Percentiles rank a stretch among this genome's conserved stretches.
Conservation (phyloP, 2,797 vertebrate species). For the Peromyscus nudipes region DNA sequence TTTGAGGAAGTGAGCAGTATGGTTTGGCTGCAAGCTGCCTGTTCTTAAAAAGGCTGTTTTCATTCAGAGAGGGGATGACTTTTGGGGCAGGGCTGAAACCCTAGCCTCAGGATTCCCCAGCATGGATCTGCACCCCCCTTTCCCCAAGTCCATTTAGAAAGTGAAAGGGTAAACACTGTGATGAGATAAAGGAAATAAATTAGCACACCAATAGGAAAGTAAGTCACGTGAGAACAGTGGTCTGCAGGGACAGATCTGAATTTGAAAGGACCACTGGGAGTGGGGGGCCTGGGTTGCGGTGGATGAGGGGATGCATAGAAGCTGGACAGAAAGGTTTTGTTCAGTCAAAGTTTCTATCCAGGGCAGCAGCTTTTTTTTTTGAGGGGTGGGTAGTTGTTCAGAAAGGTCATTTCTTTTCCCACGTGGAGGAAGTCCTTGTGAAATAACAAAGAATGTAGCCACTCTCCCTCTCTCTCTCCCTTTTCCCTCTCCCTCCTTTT, state of each 20-base stretch:
- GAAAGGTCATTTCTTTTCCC: neutral
- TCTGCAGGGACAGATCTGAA: constrained; percentile 6
- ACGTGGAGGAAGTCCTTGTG: neutral
- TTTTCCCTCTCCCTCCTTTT: neutral
- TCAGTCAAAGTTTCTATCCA: neutral
- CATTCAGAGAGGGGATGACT: neutral
- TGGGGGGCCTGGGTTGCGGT: too few relatives aligned
- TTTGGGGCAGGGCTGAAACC: neutral
- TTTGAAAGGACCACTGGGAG: neutral
- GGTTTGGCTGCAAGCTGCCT: neutral
- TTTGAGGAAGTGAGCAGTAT: neutral
- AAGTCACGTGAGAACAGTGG: neutral
- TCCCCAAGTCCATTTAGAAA: neutral
- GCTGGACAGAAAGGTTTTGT: neutral
- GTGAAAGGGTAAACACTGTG: neutral
- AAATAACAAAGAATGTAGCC: neutral
- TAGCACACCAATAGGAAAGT: neutral
- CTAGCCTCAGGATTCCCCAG: neutral
- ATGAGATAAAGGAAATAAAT: neutral
- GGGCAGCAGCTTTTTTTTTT: neutral
- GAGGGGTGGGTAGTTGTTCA: neutral
- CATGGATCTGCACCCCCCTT: neutral
- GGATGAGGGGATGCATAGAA: neutral
- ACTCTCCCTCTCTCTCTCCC: too few relatives aligned
- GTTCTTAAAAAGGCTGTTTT: neutral